A percentile compares a stretch with the other conserved stretches of the same genome.
Evolutionary conservation across 1,140 invertebrate genomes (phyloP).

Genomic region (Dinoponera quadriceps): DNA sequence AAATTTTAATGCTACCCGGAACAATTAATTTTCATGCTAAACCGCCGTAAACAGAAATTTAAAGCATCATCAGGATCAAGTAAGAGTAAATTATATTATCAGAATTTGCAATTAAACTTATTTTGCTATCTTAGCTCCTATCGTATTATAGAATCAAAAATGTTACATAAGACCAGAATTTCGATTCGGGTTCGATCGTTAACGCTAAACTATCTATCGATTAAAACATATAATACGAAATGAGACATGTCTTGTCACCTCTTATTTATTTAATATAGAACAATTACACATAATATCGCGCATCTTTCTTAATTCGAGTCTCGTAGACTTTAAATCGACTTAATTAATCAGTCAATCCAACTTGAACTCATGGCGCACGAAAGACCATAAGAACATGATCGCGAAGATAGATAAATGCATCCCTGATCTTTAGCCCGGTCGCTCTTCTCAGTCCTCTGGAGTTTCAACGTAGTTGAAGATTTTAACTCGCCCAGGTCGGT

Average conservation of each 20-base stretch:
- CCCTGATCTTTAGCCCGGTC: background rate
- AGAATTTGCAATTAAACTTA: too few relatives aligned
- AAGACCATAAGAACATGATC: slow-evolving; percentile 19
- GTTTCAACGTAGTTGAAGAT: background rate
- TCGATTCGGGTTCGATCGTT: slow-evolving; percentile 11
- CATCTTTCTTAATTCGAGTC: background rate
- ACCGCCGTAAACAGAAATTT: too few relatives aligned
- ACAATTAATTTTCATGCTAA: too few relatives aligned
- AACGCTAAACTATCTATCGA: slow-evolving; percentile 8
- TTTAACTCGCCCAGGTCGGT: background rate
- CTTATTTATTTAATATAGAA: background rate
- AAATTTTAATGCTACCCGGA: too few relatives aligned
- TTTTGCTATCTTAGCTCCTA: too few relatives aligned
- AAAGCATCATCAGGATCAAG: too few relatives aligned
- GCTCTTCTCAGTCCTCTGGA: background rate
- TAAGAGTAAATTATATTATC: too few relatives aligned
- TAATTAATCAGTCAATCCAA: background rate
- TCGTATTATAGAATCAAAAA: too few relatives aligned
- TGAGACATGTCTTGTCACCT: background rate
- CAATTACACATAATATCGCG: too few relatives aligned
- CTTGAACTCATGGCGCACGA: slow-evolving; percentile 4
- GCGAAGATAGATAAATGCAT: background rate
- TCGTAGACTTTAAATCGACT: background rate
- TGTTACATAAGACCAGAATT: too few relatives aligned
- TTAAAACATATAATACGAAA: background rate